Conservation (phyloP, 2,113 vertebrate genomes). For the Cyanoderma ruficeps region DNA sequence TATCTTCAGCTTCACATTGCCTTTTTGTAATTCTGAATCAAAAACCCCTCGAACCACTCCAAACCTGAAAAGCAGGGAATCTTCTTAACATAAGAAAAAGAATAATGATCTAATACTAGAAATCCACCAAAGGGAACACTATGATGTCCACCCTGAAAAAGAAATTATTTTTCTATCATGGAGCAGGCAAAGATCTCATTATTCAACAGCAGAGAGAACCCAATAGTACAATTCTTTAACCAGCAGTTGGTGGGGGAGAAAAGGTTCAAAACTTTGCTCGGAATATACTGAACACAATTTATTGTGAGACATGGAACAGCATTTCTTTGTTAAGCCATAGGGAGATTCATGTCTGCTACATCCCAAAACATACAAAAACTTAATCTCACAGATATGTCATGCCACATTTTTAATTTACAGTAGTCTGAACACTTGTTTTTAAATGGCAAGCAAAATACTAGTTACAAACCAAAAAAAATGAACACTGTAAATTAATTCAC, state of each 20-base stretch:
- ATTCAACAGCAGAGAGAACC: neutral
- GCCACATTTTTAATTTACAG: neutral
- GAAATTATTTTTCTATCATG: neutral
- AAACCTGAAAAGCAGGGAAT: neutral
- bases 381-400: neutral
- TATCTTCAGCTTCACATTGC: neutral
- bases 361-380: neutral
- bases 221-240: neutral
- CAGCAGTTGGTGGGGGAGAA: rapidly evolving
- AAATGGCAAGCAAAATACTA: neutral
- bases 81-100: neutral
- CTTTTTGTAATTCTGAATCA: neutral
- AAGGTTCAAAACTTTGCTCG: neutral
- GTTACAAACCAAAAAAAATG: neutral
- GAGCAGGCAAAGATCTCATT: neutral
- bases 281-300: neutral
- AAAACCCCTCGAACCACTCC: neutral
- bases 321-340: neutral
- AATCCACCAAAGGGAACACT: neutral
- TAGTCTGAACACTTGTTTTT: neutral
- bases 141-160: neutral
- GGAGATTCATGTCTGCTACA: neutral
- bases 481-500: neutral
- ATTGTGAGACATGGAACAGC: neutral
- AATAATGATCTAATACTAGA: neutral